These are phyloP conservation scores for Sciurus carolinensis DNA, from an alignment of 2,797 vertebrate genomes.

Conservation along the genomic window DNA sequence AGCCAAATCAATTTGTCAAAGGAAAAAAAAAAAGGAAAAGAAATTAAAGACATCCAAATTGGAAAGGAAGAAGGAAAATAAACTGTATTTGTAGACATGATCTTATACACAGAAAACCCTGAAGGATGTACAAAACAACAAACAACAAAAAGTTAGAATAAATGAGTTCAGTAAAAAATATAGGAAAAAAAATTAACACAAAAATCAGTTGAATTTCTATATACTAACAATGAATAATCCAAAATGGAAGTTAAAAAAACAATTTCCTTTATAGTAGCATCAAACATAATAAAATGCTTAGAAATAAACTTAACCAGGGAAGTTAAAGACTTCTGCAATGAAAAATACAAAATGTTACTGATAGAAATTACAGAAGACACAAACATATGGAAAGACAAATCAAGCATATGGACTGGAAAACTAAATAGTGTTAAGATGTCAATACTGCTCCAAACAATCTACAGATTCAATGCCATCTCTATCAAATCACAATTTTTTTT, in stretches of 20 bases:
- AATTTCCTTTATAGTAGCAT: neutral
- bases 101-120: neutral
- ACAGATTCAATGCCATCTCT: neutral
- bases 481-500: neutral
- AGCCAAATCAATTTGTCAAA: neutral
- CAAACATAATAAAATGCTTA: neutral
- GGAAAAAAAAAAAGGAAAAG: neutral
- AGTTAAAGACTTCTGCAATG: neutral
- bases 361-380: neutral
- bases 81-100: neutral
- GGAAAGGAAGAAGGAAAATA: constrained; percentile 15
- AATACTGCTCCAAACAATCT: neutral
- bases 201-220: neutral
- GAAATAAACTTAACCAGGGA: constrained; percentile 9
- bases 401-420: neutral
- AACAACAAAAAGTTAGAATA: neutral
- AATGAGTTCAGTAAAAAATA: neutral
- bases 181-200: neutral
- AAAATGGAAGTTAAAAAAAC: neutral
- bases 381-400: neutral
- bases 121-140: neutral
- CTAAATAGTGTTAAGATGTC: neutral
- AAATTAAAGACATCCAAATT: constrained; percentile 4
- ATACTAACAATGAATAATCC: neutral
- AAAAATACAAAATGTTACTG: neutral